phyloP scores from a whole-genome alignment of 2,888 invertebrate genomes.

The Volucella zonaria region DNA sequence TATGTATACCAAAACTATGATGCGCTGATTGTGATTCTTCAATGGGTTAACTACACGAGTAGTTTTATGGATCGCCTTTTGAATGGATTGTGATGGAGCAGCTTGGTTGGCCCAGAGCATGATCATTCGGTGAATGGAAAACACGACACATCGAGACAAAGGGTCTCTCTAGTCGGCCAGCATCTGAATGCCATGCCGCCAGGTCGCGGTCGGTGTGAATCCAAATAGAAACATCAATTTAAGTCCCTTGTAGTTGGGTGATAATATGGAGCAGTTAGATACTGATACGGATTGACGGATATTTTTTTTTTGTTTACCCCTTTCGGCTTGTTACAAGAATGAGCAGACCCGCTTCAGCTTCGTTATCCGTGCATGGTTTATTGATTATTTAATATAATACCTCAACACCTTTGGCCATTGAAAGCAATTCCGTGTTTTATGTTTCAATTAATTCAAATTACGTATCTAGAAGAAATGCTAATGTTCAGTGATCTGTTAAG shows the following conservation, averaged over 20 bases:
- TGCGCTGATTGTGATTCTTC: constrained; percentile 34
- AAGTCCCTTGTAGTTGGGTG: constrained; percentile 62
- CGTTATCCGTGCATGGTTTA: constrained; percentile 48
- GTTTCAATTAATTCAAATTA: constrained; percentile 74
- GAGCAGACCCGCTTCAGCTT: constrained; percentile 13
- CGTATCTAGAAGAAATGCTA: constrained; percentile 64
- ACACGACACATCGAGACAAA: constrained; percentile 43
- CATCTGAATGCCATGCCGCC: not conserved
- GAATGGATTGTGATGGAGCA: constrained; percentile 13
- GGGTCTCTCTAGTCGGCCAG: constrained; percentile 27
- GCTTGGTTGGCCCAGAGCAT: too few species aligned
- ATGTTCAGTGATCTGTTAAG: constrained; percentile 12
- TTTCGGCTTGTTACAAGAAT: constrained; percentile 44
- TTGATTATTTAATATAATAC: constrained; percentile 59
- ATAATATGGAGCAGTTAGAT: constrained; percentile 69
- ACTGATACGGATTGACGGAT: constrained; percentile 61
- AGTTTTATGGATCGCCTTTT: constrained; percentile 40
- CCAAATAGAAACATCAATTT: constrained; percentile 68
- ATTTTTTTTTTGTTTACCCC: constrained; percentile 56
- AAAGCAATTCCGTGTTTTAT: constrained; percentile 73
- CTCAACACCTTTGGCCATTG: constrained; percentile 61
- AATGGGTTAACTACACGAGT: constrained; percentile 58
- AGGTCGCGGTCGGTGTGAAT: constrained; percentile 39
- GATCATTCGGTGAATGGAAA: not conserved
- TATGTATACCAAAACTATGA: constrained; percentile 17